Evolutionary conservation across 2,888 invertebrate species (phyloP), one percentile per base, ranked within the genome.

Genomic region (Epinotia nisella): DNA sequence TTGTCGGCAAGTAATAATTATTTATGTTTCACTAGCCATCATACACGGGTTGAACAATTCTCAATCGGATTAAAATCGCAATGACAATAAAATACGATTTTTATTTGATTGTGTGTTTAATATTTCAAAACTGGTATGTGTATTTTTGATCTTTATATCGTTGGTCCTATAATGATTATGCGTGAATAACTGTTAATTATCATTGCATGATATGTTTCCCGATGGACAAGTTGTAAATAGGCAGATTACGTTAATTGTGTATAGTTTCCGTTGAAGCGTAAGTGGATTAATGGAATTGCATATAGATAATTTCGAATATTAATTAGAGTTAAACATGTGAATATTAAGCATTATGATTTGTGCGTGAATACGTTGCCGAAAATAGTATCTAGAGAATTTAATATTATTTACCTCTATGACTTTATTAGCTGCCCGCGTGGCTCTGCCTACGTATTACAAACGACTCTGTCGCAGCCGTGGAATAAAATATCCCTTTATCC

Each of bases 41-140:
- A 67, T 61, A 58, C 49, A 49, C 1, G 41, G 45, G 64, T 68
- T 56, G 29, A 51, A 21, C 73, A 69, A 29, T 64, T 69, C 53
- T 21, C 51, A 69, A 73, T 64, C 55, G 49, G 53, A 64, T 69
- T 73, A 51, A 49, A 69, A 39, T 41, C 29, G 58, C 58, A 62
- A 69, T 73, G 58, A 69, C 13, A 69, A 73, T 64, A 62, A 73
- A 64, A 29, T 58, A 35, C 39, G 17, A 41, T 49, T 73, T 17
- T 19, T 49, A 58, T 61, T 59, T 49, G 15, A 73, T 73, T 60
- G 35, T 21, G 24, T 51, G 35, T 51, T 68, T 19, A 49, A 56
- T 3, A 15, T 21, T 24, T 7, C 10, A 17, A 66, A 55, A 24
- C 9, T 29, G 58, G 24, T 53, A 11, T 19, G 19, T 17, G 53